Evolutionary conservation across 1,140 invertebrate genomes (phyloP).

Genomic region (Teleogryllus occipitalis): DNA sequence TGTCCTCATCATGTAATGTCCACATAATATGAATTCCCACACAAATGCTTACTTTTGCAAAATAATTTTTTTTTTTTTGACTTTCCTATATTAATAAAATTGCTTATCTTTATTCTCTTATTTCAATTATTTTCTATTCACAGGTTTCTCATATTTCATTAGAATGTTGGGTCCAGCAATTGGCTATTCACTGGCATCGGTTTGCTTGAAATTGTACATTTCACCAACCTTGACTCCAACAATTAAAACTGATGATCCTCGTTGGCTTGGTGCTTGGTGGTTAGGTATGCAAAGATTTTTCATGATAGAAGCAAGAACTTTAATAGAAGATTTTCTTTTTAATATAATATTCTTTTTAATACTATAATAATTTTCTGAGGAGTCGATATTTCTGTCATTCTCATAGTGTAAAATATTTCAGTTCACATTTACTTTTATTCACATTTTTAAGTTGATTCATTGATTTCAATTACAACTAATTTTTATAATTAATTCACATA

Average conservation of each 20-base stretch:
- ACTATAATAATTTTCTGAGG: no score
- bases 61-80: background rate
- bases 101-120: background rate
- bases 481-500: no score
- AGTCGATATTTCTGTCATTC: no score
- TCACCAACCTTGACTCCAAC: slow-evolving; percentile 57
- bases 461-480: no score
- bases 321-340: background rate
- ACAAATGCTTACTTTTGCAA: background rate
- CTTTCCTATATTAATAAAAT: background rate
- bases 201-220: slow-evolving; percentile 59
- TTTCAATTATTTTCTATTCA: background rate
- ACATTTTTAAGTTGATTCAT: no score
- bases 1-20: background rate
- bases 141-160: slow-evolving; percentile 58
- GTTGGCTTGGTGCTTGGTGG: slow-evolving; percentile 75
- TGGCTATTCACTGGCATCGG: slow-evolving; percentile 59
- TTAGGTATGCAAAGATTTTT: slow-evolving; percentile 40
- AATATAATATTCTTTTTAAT: no score
- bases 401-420: no score
- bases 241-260: slow-evolving; percentile 56
- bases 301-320: background rate
- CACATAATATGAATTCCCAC: background rate
- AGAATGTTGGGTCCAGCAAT: slow-evolving; percentile 62
- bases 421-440: no score